phyloP scores from a whole-genome alignment of 2,888 invertebrate genomes.

The Campoletis raptor region DNA sequence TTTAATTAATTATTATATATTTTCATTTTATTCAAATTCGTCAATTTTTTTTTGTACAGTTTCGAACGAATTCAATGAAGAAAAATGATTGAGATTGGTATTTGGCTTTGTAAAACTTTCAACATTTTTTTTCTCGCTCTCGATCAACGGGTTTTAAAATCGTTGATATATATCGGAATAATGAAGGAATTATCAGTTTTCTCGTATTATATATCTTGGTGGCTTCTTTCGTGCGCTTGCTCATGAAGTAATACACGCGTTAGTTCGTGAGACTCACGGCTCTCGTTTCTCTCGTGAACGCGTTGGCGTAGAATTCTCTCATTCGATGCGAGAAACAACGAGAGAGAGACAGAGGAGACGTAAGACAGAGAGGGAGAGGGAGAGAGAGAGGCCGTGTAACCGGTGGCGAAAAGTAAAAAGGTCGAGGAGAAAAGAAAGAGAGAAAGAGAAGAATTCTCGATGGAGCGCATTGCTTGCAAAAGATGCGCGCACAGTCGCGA shows the following conservation, averaged over 20 bases:
- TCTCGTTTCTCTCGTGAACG: conserved; percentile 33
- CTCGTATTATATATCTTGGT: conserved; percentile 6
- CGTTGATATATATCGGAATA: background rate
- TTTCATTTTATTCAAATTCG: no score
- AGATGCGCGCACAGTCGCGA: conserved; percentile 49
- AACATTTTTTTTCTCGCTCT: no score
- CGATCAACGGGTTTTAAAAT: background rate
- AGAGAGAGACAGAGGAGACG: background rate
- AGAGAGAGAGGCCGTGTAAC: conserved; percentile 58
- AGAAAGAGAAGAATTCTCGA: conserved; percentile 53
- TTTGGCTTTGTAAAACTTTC: background rate
- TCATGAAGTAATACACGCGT: conserved; percentile 34
- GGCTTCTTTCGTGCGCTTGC: conserved; percentile 17
- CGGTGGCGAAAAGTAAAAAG: conserved; percentile 28
- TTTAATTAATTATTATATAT: no score
- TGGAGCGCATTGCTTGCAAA: conserved; percentile 59
- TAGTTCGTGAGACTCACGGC: conserved; percentile 36
- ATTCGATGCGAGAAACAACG: conserved; percentile 37
- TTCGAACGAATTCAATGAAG: background rate
- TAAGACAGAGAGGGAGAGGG: conserved; percentile 61
- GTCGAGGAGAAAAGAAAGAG: conserved; percentile 25
- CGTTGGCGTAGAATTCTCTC: conserved; percentile 63
- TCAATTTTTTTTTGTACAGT: no score
- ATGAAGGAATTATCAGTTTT: conserved; percentile 29
- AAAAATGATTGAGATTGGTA: background rate